Percentiles rank a stretch among this genome's conserved stretches.
These are phyloP conservation scores for Diplodus puntazzo DNA, from an alignment of 2,797 vertebrate species.

Conservation along the genomic window DNA sequence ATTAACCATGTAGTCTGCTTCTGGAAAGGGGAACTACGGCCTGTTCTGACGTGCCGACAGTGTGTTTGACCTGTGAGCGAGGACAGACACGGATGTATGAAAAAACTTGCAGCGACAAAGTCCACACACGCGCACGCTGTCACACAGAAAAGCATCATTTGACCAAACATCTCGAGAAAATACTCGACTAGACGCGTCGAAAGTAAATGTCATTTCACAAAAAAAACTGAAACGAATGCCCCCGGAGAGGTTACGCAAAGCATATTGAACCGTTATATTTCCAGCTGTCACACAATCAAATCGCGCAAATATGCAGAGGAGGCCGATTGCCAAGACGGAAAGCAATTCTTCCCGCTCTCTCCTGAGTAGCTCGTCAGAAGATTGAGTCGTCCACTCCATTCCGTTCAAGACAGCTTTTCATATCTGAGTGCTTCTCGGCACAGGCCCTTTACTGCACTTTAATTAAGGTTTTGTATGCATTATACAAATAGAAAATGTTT, in stretches of 20 bases:
- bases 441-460: slow-evolving; percentile 67
- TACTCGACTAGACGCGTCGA: slow-evolving; percentile 13
- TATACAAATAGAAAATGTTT: slow-evolving; percentile 63
- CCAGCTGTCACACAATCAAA: slow-evolving; percentile 41
- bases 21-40: slow-evolving; percentile 29
- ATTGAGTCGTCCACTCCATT: slow-evolving; percentile 70
- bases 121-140: neutral
- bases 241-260: slow-evolving; percentile 39
- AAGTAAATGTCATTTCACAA: slow-evolving; percentile 36
- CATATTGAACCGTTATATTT: slow-evolving; percentile 32
- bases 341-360: slow-evolving; percentile 48
- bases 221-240: slow-evolving; percentile 23
- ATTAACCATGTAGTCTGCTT: slow-evolving; percentile 35
- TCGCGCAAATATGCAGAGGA: slow-evolving; percentile 40
- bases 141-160: slow-evolving; percentile 18
- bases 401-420: slow-evolving; percentile 60
- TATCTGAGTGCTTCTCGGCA: slow-evolving; percentile 64
- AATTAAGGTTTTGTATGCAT: slow-evolving; percentile 68
- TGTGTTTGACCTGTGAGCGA: slow-evolving; percentile 39
- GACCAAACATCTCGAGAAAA: slow-evolving; percentile 35
- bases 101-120: slow-evolving; percentile 25
- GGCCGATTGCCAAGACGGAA: slow-evolving; percentile 42
- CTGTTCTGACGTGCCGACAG: slow-evolving; percentile 45
- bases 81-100: slow-evolving; percentile 23
- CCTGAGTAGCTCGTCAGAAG: slow-evolving; percentile 64